Base-by-base conservation (phyloP, 2,888 invertebrate species). In the Lordiphosa fenestrarum region DNA sequence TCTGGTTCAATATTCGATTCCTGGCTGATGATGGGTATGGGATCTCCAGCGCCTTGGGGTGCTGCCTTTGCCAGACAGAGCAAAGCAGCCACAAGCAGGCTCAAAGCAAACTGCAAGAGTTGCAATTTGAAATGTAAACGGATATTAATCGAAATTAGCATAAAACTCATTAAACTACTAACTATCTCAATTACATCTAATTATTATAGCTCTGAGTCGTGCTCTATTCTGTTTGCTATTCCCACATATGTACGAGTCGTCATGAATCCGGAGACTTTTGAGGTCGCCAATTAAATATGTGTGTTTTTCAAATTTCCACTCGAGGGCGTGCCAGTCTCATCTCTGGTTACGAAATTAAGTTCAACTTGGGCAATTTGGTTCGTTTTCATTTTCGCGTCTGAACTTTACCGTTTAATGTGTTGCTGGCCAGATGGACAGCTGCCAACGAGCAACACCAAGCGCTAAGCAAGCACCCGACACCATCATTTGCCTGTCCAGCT, bases 1-100 rank as follows among this genome's bases (percentile, higher is more conserved):
- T 94, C 94, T 1, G 93, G 92, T 78, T 93, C 92, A 71, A 93
- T 92, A 76, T 94, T 94, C 62, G 93, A 94, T 61, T 93, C 93
- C 88, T 94, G 94, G 73, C 92, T 93, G 62, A 94, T 87, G 64
- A 94, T 94, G 58, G 92, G 92, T 47, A 91, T 92, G 78, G 92
- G 91, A 25, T 91, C 92, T 25, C 89, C 83, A 30, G 89, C 88
- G 62, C 91, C 91, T 84, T 93, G 93, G 19, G 93, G 93, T n/a
- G 90, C 90, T 47, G 88, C 89, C 39, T 87, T 81, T 25, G 91
- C 91, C 59, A 91, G 84, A 49, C 90, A 88, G 19, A 88, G 71
- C 56, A 82, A 49, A 10, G 86, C 80, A 47, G 85, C 69, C 47
- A 72, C 86, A 38, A 87, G 51, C 46, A 89, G 66, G 46, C 89